Conservation (phyloP, 2,113 vertebrate genomes). For the Oriolus oriolus region DNA sequence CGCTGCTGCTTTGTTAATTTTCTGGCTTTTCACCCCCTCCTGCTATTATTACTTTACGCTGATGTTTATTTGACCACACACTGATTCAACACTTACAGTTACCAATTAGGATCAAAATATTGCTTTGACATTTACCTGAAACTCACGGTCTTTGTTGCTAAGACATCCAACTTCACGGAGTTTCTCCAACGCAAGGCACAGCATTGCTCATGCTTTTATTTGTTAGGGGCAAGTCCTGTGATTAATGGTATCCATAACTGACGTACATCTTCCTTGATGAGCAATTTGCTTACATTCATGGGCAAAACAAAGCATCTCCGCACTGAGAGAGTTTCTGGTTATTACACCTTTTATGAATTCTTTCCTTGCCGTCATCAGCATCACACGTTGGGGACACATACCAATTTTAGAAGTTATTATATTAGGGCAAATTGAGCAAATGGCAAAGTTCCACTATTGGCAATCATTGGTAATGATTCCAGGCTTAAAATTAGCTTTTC, state of each 20-base stretch:
- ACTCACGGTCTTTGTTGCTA: background rate
- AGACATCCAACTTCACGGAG: background rate
- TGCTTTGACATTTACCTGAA: conserved; percentile 20
- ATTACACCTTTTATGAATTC: background rate
- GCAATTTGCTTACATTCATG: background rate
- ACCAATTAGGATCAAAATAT: background rate
- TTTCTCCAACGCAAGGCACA: background rate
- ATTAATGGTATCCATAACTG: background rate
- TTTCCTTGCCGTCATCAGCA: background rate
- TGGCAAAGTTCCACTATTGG: background rate
- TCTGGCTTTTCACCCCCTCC: background rate
- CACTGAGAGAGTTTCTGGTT: background rate
- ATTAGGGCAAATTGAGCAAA: background rate
- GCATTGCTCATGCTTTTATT: background rate
- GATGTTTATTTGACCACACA: conserved; percentile 24
- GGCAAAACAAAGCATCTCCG: background rate
- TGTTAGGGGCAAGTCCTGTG: background rate
- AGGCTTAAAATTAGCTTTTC: background rate
- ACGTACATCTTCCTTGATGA: background rate
- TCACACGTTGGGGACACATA: rapidly evolving
- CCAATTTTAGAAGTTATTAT: background rate
- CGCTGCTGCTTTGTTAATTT: conserved; percentile 28
- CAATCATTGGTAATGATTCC: background rate
- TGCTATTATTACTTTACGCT: background rate
- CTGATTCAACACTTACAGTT: background rate